A percentile compares a stretch with the other conserved stretches of the same genome.
Conservation (phyloP, 1,140 invertebrate genomes). For the Drosophila micromelanica region DNA sequence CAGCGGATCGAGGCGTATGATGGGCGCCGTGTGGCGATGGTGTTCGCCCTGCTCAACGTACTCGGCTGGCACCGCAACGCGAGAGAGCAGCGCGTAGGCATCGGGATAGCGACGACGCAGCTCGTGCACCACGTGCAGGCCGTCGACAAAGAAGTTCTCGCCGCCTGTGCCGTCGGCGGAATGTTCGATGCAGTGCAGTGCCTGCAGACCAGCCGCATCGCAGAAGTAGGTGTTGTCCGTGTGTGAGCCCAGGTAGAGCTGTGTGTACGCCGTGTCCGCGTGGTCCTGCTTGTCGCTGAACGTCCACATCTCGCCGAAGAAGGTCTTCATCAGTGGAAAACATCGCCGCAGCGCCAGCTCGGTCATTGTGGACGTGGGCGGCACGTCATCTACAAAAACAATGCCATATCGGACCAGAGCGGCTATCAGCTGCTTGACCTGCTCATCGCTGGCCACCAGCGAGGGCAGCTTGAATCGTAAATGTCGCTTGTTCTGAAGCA, state of each 20-base stretch:
- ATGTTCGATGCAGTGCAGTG: constrained; percentile 89
- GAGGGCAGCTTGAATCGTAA: constrained; percentile 52
- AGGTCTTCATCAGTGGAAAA: constrained; percentile 86
- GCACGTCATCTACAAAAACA: constrained; percentile 77
- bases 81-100: constrained; percentile 86
- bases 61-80: constrained; percentile 86
- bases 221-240: constrained; percentile 91
- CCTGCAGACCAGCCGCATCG: constrained; percentile 89
- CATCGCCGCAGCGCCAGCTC: constrained; percentile 73
- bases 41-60: constrained; percentile 87
- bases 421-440: constrained; percentile 51
- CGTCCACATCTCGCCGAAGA: constrained; percentile 88
- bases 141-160: constrained; percentile 89
- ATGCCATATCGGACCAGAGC: constrained; percentile 73
- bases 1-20: constrained; percentile 85
- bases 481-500: constrained; percentile 56
- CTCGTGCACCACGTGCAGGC: constrained; percentile 87
- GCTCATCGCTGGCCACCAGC: constrained; percentile 50
- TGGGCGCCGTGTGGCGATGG: constrained; percentile 85
- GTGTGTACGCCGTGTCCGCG: constrained; percentile 89
- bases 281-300: constrained; percentile 86
- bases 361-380: constrained; percentile 71
- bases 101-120: constrained; percentile 85
- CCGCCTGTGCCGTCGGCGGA: constrained; percentile 86
- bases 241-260: constrained; percentile 85